Evolutionary conservation across 2,888 invertebrate species (phyloP), one percentile per base, ranked within the genome.

Genomic region (Rhagonycha fulva): DNA sequence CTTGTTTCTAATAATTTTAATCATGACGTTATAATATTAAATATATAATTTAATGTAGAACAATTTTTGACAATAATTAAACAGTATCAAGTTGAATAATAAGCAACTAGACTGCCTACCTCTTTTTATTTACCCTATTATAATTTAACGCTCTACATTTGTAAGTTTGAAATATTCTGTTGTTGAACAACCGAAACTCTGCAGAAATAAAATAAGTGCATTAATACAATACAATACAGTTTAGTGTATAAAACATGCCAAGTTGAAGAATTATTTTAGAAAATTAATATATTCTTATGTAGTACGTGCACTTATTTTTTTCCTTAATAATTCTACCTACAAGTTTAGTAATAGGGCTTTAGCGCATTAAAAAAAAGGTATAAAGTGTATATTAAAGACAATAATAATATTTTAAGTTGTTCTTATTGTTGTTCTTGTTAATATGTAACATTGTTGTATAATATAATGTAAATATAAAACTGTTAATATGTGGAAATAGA

Each of bases 401-500:
- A 73, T 73, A 73, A 73, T 73, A 72, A 72, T 28, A 75, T 70
- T 68, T 73, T 70, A 30, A 62, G 73, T 74, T 75, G 72, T 26
- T 71, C 70, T 77, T 72, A 74, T 68, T 75, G 77, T 77, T 77
- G 62, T 60, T 62, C 72, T 72, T 77, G 75, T 75, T 77, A 75
- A 75, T 72, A 72, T 72, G 74, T 75, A 77, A 75, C 74, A 28
- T 76, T 72, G 77, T 75, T 77, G 74, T 75, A 77, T 72, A 68
- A 74, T 77, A 75, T 71, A 24, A 75, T 77, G 77, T 77, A 77
- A 75, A 75, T 77, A 77, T 67, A 72, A 62, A 74, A 72, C 70
- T 77, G 77, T 77, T 77, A 75, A 68, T 77, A 77, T 66, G 72
- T 77, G 77, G 78, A 77, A 74, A 75, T 80, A 77, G 78, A 75